Evolutionary conservation across 2,888 invertebrate species (phyloP), one percentile per base, ranked within the genome.

Genomic region (Malacosoma neustria): DNA sequence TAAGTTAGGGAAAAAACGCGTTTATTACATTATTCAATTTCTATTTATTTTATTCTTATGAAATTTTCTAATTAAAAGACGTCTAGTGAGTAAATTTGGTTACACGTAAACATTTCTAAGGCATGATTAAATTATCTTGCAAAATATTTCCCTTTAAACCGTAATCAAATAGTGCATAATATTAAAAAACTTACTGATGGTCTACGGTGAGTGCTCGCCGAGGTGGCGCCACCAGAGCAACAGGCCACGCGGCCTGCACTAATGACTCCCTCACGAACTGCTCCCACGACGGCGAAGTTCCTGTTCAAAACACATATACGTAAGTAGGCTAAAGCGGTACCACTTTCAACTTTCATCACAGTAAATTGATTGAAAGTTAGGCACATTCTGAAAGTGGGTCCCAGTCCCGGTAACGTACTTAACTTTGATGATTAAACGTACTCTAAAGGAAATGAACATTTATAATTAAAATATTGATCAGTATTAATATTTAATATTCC

Each of bases 171-270:
- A n/a, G n/a, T n/a, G n/a, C n/a, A n/a, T n/a, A n/a, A n/a, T n/a
- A 22, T 22, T 34, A 14, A 36, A 40, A 38, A 54, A 79, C 84
- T 81, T 55, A 84, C 81, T 76, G 75, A 51, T 84, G 79, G 46
- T 85, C 84, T 42, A 85, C 80, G 41, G 84, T 85, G 46, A 77
- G 74, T 3, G 84, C 84, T 32, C 84, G 61, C 5, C 84, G 63
- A 2, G 84, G 84, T 29, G 82, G 82, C 40, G 85, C 76, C 44
- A 71, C 87, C 37, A 88, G 72, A 3, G 88, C 88, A 37, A 90
- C 89, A 2, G 90, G 90, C 89, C 89, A 89, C 37, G 89, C 89
- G 39, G 89, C 88, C 61, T 89, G 89, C 37, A 88, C 85, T 51
- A 88, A 69, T 44, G 88, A 88, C 56, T 88, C 88, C 35, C 87